These are phyloP conservation scores for Lanistes nyassanus DNA, from an alignment of 1,140 invertebrate species.

Conservation along the genomic window DNA sequence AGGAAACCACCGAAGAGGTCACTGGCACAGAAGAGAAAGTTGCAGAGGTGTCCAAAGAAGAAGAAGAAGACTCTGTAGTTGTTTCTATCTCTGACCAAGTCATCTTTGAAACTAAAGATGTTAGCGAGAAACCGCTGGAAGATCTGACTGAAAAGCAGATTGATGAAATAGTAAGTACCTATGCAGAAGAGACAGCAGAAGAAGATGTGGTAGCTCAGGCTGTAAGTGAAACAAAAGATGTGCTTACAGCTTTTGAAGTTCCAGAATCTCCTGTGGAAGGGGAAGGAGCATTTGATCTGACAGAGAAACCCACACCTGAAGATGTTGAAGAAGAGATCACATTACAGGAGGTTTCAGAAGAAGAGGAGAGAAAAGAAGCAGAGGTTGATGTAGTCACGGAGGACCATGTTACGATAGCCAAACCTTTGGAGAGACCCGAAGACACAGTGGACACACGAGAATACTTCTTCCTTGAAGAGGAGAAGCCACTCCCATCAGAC, in stretches of 20 bases:
- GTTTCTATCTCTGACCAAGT: background rate
- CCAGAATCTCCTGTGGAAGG: slow-evolving; percentile 21
- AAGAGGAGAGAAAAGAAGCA: slow-evolving; percentile 25
- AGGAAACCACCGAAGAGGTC: slow-evolving; percentile 29
- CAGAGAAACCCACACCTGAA: slow-evolving; percentile 20
- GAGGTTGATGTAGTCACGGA: background rate
- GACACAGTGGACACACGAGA: background rate
- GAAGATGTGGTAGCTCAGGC: background rate
- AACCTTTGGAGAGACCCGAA: background rate
- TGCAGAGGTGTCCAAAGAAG: background rate
- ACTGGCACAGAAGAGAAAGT: slow-evolving; percentile 8
- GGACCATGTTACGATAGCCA: too few relatives aligned
- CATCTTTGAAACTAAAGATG: slow-evolving; percentile 21
- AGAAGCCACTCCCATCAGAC: slow-evolving; percentile 32
- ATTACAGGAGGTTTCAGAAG: slow-evolving; percentile 24
- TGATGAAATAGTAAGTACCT: slow-evolving; percentile 18
- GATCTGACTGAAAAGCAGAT: slow-evolving; percentile 12
- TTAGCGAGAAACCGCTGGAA: slow-evolving; percentile 29
- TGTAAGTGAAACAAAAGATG: slow-evolving; percentile 26
- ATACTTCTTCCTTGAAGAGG: slow-evolving; percentile 22
- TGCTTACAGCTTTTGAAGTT: slow-evolving; percentile 12
- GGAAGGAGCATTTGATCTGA: slow-evolving; percentile 27
- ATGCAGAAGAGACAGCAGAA: slow-evolving; percentile 8
- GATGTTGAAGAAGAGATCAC: slow-evolving; percentile 34
- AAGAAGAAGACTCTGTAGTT: background rate